phyloP scores from a whole-genome alignment of 2,113 vertebrate species.

The Scortum barcoo region DNA sequence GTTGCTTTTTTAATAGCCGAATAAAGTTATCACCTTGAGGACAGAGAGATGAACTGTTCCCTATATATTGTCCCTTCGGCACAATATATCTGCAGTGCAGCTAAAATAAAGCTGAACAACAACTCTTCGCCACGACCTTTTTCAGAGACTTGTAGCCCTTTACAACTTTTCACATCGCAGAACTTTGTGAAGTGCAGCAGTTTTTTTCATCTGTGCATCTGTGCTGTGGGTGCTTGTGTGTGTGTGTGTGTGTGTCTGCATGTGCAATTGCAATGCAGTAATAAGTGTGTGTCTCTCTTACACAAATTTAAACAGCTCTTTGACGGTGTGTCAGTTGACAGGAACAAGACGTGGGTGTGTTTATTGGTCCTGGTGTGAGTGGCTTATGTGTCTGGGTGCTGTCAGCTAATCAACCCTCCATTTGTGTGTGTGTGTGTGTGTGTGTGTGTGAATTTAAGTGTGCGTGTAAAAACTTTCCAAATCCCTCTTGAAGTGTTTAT shows the following conservation, averaged over 20 bases:
- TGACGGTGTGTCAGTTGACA: slow-evolving; percentile 24
- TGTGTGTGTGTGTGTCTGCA: not conserved
- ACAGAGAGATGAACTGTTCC: slow-evolving; percentile 35
- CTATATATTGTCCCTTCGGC: not conserved
- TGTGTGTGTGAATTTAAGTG: too few relatives aligned
- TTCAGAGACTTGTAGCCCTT: not conserved
- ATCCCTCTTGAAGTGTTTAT: not conserved
- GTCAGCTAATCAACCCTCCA: not conserved
- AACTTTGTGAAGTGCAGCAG: not conserved
- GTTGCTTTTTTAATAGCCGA: not conserved
- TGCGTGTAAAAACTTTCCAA: too few relatives aligned
- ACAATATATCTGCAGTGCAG: slow-evolving; percentile 46
- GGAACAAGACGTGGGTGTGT: not conserved
- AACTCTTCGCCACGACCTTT: slow-evolving; percentile 25
- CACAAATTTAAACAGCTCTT: not conserved
- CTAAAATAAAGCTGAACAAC: slow-evolving; percentile 43
- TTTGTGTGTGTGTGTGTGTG: slow-evolving; percentile 6
- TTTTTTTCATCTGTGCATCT: not conserved
- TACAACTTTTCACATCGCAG: slow-evolving; percentile 8
- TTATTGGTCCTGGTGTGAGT: slow-evolving; percentile 14
- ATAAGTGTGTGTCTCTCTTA: not conserved
- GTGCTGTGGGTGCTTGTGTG: not conserved
- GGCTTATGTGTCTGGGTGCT: slow-evolving; percentile 4
- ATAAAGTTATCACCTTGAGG: slow-evolving; percentile 55
- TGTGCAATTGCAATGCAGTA: not conserved